A percentile compares a stretch with the other conserved stretches of the same genome.
Conservation (phyloP, 35 echinoderm and acorn worm species). For the Patiria miniata region DNA sequence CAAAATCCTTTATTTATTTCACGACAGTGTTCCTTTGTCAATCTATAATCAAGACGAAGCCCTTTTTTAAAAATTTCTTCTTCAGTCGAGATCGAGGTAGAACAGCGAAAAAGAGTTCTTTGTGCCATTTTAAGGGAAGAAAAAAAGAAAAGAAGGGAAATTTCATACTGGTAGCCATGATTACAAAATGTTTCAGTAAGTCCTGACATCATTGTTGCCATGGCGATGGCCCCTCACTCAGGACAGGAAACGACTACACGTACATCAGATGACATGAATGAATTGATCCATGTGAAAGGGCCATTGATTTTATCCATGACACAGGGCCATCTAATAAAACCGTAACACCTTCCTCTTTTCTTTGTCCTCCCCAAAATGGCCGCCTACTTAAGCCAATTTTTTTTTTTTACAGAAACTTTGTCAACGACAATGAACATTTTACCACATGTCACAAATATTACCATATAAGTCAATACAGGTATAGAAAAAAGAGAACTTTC, state of each 20-base stretch:
- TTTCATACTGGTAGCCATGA: too few species aligned
- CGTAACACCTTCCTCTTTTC: neutral
- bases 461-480: neutral
- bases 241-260: neutral
- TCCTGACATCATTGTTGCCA: slow-evolving; percentile 25
- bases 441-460: neutral
- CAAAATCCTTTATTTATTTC: too few species aligned
- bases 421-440: neutral
- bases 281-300: neutral
- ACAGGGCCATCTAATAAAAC: neutral
- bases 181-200: neutral
- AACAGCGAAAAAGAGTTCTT: neutral
- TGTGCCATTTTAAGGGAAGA: neutral
- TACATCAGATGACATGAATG: neutral
- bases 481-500: slow-evolving; percentile 4
- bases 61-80: too few species aligned
- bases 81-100: neutral
- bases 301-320: neutral
- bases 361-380: neutral
- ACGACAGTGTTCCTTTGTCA: too few species aligned
- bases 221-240: slow-evolving; percentile 8
- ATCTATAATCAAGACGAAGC: too few species aligned
- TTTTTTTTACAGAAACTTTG: neutral
- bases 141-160: neutral
- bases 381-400: neutral